Evolutionary conservation across 2,888 invertebrate genomes (phyloP).

Genomic region (Pammene aurita): DNA sequence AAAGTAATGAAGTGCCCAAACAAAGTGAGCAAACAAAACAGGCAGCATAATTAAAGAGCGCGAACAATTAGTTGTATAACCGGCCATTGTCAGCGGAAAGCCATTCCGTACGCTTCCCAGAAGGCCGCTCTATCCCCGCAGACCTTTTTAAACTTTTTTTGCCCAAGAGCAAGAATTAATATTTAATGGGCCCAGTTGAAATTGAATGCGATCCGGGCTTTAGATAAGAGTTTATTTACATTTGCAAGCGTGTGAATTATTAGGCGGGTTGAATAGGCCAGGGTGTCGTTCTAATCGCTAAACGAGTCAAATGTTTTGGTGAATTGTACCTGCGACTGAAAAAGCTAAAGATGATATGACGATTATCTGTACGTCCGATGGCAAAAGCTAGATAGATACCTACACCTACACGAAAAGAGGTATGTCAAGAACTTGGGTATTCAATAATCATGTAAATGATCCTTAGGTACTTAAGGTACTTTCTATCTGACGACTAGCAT

Average conservation of each 20-base stretch:
- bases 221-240: slow-evolving; percentile 66
- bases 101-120: slow-evolving; percentile 68
- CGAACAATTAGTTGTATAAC: slow-evolving; percentile 47
- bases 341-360: no score
- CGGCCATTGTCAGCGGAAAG: slow-evolving; percentile 55
- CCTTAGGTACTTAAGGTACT: no score
- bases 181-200: slow-evolving; percentile 70
- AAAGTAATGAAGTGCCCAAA: slow-evolving; percentile 36
- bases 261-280: slow-evolving; percentile 43
- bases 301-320: background rate
- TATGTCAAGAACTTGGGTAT: no score
- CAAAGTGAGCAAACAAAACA: slow-evolving; percentile 44
- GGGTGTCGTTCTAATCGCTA: background rate
- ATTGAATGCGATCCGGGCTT: slow-evolving; percentile 65
- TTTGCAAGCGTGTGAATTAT: slow-evolving; percentile 59
- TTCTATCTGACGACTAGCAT: no score
- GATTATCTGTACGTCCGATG: no score
- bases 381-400: no score
- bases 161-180: slow-evolving; percentile 64
- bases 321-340: no score
- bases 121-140: slow-evolving; percentile 66
- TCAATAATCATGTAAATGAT: no score
- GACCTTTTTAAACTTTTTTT: slow-evolving; percentile 59
- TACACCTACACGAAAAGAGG: no score
- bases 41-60: slow-evolving; percentile 46